phyloP scores from a whole-genome alignment of 2,888 invertebrate species.

The Troides helena region DNA sequence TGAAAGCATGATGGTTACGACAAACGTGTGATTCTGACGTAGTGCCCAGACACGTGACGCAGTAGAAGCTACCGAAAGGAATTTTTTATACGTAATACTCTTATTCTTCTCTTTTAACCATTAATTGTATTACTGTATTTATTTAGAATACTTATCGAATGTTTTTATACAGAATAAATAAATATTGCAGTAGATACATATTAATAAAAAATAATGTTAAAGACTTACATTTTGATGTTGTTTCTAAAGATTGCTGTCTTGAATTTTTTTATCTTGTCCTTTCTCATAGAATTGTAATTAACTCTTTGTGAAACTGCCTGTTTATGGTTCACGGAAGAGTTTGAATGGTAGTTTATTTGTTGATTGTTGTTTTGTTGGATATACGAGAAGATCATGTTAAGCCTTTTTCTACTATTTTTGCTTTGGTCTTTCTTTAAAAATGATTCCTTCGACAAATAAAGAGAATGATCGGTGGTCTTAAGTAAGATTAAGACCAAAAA shows the following conservation, averaged over 20 bases:
- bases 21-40: not conserved
- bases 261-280: conserved; percentile 64
- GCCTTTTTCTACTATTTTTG: conserved; percentile 14
- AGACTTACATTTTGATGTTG: conserved; percentile 69
- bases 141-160: not conserved
- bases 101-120: not conserved
- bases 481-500: conserved; percentile 55
- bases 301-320: conserved; percentile 51
- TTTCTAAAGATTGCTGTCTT: conserved; percentile 59
- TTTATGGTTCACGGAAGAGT: conserved; percentile 44
- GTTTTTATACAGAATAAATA: not conserved
- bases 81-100: not conserved
- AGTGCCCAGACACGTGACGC: not conserved
- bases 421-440: conserved; percentile 5
- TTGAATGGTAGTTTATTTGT: conserved; percentile 46
- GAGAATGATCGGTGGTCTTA: conserved; percentile 49
- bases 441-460: conserved; percentile 31
- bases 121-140: not conserved
- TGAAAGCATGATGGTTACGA: not conserved
- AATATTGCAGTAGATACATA: not conserved
- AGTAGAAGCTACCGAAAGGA: not conserved
- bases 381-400: conserved; percentile 66
- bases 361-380: conserved; percentile 50
- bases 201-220: conserved; percentile 11
- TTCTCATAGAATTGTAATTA: conserved; percentile 57